phyloP scores from a whole-genome alignment of 1,140 invertebrate genomes.

The Trichonephila clavata region DNA sequence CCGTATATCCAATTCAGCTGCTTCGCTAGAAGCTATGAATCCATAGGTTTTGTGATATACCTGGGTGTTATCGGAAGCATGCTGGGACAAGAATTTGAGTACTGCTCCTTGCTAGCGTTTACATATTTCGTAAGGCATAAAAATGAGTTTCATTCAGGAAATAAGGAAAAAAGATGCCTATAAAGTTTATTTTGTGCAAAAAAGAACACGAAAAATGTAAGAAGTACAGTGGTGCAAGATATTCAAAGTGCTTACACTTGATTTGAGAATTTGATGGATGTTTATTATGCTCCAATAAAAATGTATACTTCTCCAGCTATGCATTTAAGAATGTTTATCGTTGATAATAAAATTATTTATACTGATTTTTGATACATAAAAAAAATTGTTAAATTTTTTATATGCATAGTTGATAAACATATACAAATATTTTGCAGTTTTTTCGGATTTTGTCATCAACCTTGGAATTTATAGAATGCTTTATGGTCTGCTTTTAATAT shows the following conservation, averaged over 20 bases:
- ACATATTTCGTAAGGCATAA: conserved; percentile 40
- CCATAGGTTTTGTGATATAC: conserved; percentile 6
- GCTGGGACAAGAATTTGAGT: neutral
- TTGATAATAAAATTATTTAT: too few species aligned
- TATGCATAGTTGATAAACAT: too few species aligned
- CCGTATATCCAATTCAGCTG: conserved; percentile 19
- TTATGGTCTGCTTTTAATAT: too few species aligned
- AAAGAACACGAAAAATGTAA: neutral
- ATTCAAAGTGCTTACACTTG: neutral
- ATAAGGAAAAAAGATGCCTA: neutral
- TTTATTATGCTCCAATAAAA: neutral
- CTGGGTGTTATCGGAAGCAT: neutral
- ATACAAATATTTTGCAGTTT: too few species aligned
- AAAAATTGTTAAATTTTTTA: too few species aligned
- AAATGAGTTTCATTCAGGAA: neutral
- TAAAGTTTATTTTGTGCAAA: neutral
- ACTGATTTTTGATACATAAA: too few species aligned
- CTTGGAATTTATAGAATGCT: too few species aligned
- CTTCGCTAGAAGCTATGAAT: neutral
- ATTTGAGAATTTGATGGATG: neutral
- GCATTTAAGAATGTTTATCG: too few species aligned
- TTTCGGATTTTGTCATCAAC: too few species aligned
- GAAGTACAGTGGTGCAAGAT: neutral
- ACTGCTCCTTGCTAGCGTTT: neutral
- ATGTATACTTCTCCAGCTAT: too few species aligned